These are phyloP conservation scores for Cacatua alba DNA, from an alignment of 2,113 vertebrate species.

Conservation along the genomic window DNA sequence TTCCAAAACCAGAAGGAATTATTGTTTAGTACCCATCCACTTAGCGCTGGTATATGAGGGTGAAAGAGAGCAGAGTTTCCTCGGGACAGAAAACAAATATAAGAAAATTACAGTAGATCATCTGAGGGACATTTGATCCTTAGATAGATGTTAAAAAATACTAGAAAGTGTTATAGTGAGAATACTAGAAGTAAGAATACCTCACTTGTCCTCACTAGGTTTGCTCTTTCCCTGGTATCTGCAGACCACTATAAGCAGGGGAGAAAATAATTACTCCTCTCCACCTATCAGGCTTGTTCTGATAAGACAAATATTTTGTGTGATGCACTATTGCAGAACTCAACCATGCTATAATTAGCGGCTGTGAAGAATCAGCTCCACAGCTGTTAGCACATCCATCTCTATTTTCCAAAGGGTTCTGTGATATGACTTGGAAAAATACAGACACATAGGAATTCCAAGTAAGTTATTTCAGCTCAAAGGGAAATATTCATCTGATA, in stretches of 20 bases:
- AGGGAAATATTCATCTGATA: neutral
- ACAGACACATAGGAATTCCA: neutral
- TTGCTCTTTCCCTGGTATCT: neutral
- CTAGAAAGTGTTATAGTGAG: neutral
- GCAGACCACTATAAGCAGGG: neutral
- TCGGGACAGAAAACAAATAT: neutral
- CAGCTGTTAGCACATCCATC: slow-evolving; percentile 36
- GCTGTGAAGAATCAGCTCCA: neutral
- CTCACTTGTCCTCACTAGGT: neutral
- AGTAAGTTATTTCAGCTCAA: neutral
- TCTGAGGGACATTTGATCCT: neutral
- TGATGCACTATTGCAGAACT: neutral
- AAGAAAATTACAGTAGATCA: neutral
- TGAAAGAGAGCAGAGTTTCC: neutral
- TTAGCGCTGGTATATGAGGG: neutral
- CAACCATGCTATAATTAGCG: neutral
- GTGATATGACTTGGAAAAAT: neutral
- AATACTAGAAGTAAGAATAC: neutral
- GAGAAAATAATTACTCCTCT: slow-evolving; percentile 12
- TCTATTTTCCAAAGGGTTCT: neutral
- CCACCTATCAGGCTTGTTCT: neutral
- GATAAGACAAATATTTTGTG: slow-evolving; percentile 19
- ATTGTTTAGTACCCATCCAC: neutral
- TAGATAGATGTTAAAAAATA: neutral
- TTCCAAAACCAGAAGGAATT: neutral